These are phyloP conservation scores for Pentalonia nigronervosa DNA, from an alignment of 1,140 invertebrate genomes.

Conservation along the genomic window DNA sequence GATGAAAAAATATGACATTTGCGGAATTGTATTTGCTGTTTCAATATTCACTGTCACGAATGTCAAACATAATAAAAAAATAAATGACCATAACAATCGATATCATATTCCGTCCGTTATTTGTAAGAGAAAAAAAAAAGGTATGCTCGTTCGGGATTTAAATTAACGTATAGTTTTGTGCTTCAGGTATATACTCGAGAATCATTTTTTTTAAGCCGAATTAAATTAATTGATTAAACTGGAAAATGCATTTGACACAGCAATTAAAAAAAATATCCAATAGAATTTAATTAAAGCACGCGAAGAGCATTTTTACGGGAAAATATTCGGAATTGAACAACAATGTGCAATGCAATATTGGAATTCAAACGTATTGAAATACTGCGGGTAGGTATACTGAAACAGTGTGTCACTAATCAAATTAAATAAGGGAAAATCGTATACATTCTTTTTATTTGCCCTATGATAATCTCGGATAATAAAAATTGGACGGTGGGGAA, in stretches of 20 bases:
- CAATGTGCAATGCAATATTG: neutral
- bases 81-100: neutral
- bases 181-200: neutral
- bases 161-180: constrained; percentile 13
- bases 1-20: neutral
- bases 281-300: constrained; percentile 31
- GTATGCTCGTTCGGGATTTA: neutral
- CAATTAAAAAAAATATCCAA: neutral
- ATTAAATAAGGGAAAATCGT: neutral
- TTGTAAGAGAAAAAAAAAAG: neutral
- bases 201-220: neutral
- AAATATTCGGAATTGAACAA: neutral
- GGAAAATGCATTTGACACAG: neutral
- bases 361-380: neutral
- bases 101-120: neutral
- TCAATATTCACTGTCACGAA: neutral
- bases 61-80: constrained; percentile 5
- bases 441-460: neutral
- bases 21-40: neutral
- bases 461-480: neutral
- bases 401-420: constrained; percentile 3
- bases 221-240: neutral
- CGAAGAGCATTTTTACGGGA: neutral
- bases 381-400: neutral
- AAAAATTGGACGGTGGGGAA: constrained; percentile 19